Conservation (phyloP, 2,888 invertebrate species). For the Drosophila infuscata region DNA sequence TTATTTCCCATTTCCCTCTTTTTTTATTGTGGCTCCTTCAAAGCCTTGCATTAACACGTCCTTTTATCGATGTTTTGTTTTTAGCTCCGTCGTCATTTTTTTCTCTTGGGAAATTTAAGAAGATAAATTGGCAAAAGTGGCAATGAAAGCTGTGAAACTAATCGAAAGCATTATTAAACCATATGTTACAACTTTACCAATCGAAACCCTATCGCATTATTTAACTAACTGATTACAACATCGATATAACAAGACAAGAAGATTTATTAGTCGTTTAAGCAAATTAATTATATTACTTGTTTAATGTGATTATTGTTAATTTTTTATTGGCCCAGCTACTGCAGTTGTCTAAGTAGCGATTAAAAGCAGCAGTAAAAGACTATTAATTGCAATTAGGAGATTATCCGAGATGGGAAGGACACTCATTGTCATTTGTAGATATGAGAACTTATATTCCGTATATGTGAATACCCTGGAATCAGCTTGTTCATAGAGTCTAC, state of each 20-base stretch:
- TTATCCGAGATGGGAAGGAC: not conserved
- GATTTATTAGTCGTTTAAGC: not conserved
- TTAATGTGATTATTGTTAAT: not conserved
- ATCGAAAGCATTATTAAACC: not conserved
- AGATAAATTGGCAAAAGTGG: slow-evolving; percentile 32
- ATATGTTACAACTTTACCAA: slow-evolving; percentile 2
- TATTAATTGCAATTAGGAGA: not conserved
- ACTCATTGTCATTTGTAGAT: not conserved
- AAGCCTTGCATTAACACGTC: slow-evolving; percentile 36
- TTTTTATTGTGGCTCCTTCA: not conserved
- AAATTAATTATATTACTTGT: not conserved
- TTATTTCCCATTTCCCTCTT: not conserved
- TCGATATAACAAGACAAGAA: not conserved
- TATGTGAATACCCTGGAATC: not conserved
- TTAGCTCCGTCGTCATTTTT: slow-evolving; percentile 5
- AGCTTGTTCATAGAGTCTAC: too few species aligned
- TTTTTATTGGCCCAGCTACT: not conserved
- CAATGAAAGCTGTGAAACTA: not conserved
- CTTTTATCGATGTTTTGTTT: slow-evolving; percentile 42
- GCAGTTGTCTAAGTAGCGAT: not conserved
- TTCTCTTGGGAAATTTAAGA: slow-evolving; percentile 22
- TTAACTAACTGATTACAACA: not conserved
- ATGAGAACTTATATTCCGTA: not conserved
- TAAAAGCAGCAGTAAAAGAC: not conserved
- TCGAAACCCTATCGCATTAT: not conserved